These are phyloP conservation scores for Cheilosia grossa DNA, from an alignment of 2,888 invertebrate species.

Conservation along the genomic window DNA sequence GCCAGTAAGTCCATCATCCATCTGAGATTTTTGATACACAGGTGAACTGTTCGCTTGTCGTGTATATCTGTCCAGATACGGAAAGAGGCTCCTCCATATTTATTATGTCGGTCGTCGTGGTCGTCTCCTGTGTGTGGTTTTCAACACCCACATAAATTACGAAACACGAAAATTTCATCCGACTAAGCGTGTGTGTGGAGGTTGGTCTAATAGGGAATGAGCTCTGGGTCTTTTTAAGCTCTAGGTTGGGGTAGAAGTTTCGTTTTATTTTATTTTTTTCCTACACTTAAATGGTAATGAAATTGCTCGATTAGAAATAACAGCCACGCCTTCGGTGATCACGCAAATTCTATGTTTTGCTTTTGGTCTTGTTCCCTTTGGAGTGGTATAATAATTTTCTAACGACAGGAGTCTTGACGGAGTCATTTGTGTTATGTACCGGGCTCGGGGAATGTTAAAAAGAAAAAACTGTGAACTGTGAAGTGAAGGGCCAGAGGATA, in stretches of 20 bases:
- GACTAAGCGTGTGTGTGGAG: slow-evolving; percentile 26
- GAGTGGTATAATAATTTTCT: slow-evolving; percentile 72
- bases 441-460: slow-evolving; percentile 11
- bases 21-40: slow-evolving; percentile 73
- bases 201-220: slow-evolving; percentile 31
- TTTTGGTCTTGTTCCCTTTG: slow-evolving; percentile 51
- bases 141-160: slow-evolving; percentile 75
- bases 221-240: slow-evolving; percentile 42
- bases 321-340: slow-evolving; percentile 76
- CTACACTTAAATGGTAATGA: slow-evolving; percentile 75
- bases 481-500: slow-evolving; percentile 40
- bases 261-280: slow-evolving; percentile 37
- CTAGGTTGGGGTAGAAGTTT: slow-evolving; percentile 49
- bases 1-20: slow-evolving; percentile 69
- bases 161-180: slow-evolving; percentile 69
- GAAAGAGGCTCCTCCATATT: slow-evolving; percentile 17
- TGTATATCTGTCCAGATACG: slow-evolving; percentile 56
- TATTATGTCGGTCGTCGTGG: slow-evolving; percentile 18
- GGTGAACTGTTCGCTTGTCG: slow-evolving; percentile 44
- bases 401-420: slow-evolving; percentile 67
- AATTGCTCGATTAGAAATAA: slow-evolving; percentile 75
- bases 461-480: no score
- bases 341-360: slow-evolving; percentile 75
- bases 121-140: slow-evolving; percentile 52
- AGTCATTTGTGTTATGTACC: slow-evolving; percentile 63